Evolutionary conservation across 1,140 invertebrate species (phyloP), one percentile per base, ranked within the genome.

Genomic region (Polyergus mexicanus): DNA sequence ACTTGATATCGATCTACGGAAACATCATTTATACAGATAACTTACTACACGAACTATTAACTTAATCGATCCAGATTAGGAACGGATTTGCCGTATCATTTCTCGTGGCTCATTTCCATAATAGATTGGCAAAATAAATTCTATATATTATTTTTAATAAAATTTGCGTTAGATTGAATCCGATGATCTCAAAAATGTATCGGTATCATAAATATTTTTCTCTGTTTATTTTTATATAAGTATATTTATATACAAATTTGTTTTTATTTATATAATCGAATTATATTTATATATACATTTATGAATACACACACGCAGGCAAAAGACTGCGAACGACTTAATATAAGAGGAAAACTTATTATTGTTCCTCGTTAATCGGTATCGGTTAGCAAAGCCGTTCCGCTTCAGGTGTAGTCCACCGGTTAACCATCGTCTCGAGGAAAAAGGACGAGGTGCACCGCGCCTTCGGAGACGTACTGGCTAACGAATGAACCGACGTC

Each of bases 21-120:
- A 80, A 44, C 65, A 69, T 80, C 77, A 80, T 56, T 80, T 80
- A 80, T 71, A 35, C 13, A 80, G 77, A 80, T 80, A 71, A 71
- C 35, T 80, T 28, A 41, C 16, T 60, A 47, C 10, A 22, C 11
- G 60, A 35, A 41, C 3, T 32, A 22, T 63, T 65, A 65, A 77
- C 11, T 63, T 16, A 6, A 16, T 80, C 35, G 35, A 71, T 41
- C 22, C 32, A 22, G 25, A 71, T 80, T 71, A 25, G 28, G 7
- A 19, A 78, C 25, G 7, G 16, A 19, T 22, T 25, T 13, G 13
- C 4, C 2, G 22, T 66, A 25, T 19, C 44, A 38, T 69, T 56
- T 13, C 41, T 69, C 41, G 19, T 25, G 32, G 47, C 63, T 80
- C 13, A 19, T 56, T 47, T 65, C 16, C 25, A 51, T 65, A 77